Evolutionary conservation across 2,888 invertebrate species (phyloP).

Genomic region (Hirtodrosophila cameraria): DNA sequence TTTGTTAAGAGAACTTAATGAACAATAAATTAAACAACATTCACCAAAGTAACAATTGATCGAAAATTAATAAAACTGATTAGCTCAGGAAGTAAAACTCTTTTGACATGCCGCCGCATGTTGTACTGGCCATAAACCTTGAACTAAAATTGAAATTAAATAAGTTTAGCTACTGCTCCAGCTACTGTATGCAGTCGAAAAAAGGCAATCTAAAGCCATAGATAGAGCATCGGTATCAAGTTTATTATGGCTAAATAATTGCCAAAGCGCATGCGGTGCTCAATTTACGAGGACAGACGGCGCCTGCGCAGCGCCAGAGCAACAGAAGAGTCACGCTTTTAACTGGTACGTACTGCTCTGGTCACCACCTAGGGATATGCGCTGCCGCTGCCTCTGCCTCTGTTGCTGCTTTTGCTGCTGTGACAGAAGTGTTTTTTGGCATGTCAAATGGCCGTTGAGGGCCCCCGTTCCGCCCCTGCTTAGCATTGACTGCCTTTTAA

Average conservation of each 20-base stretch:
- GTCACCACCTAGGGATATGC: slow-evolving; percentile 53
- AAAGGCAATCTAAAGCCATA: slow-evolving; percentile 34
- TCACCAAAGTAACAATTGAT: neutral
- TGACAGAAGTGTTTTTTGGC: slow-evolving; percentile 79
- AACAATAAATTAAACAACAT: neutral
- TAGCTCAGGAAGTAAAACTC: neutral
- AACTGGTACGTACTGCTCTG: slow-evolving; percentile 8
- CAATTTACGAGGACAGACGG: slow-evolving; percentile 57
- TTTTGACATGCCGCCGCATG: slow-evolving; percentile 1
- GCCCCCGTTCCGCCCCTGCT: slow-evolving; percentile 24
- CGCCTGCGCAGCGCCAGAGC: slow-evolving; percentile 27
- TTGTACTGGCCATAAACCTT: slow-evolving; percentile 19
- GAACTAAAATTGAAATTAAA: slow-evolving; percentile 36
- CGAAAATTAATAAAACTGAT: no score
- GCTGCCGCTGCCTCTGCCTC: neutral
- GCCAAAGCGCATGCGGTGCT: slow-evolving; percentile 62
- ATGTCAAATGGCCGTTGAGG: slow-evolving; percentile 75
- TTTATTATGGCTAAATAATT: slow-evolving; percentile 65
- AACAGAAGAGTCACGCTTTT: slow-evolving; percentile 44
- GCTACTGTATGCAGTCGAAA: slow-evolving; percentile 54
- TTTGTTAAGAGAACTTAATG: neutral
- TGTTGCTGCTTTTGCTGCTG: slow-evolving; percentile 53
- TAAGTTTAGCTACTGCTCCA: slow-evolving; percentile 9
- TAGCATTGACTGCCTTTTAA: slow-evolving; percentile 51
- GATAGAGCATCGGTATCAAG: slow-evolving; percentile 50